Evolutionary conservation across 1,140 invertebrate species (phyloP), one percentile per base, ranked within the genome.

Genomic region (Nylanderia fulva): DNA sequence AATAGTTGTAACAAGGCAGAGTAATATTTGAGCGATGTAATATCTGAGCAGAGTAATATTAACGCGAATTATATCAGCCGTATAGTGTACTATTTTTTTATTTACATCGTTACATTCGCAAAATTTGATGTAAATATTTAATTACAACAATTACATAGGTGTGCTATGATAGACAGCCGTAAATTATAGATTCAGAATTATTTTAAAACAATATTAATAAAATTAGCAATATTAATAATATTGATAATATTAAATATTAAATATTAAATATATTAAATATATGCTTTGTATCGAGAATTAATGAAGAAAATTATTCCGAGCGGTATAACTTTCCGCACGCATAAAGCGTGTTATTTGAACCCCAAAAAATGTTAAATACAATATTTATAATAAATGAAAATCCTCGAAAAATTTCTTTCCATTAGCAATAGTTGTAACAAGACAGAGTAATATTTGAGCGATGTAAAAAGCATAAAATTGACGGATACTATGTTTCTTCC

Each of bases 401-500:
- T n/a, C 3, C 15, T 72, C 33, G 24, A 18, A 29, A 69, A 69
- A 13, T 27, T 56, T 6, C 29, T n/a, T 13, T 80, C 13, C 24
- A 4, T 60, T 45, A 45, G 7, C 45, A 24, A 42, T 54, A 42
- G 11, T 33, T 42, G 36, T 18, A 80, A 58, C 64, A 42, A 80
- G 64, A 36, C 39, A n/a, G n/a, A n/a, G 18, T 36, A 45, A 56
- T 54, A 66, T 36, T 64, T 79, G 9, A 13, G 18, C 13, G 42
- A 48, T 13, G 36, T 42, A 76, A 48, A 61, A 54, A 76, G 58
- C 45, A 48, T 76, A 52, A 54, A 84, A 54, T 76, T 63, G 80
- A 77, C 39, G 33, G 36, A 64, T 18, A 11, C 74, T 79, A n/a
- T 11, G 75, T 80, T 85, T 85, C 27, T 85, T 85, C 27, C 52